Base-by-base conservation (phyloP, 2,797 vertebrate genomes). In the Apodemus agrarius region DNA sequence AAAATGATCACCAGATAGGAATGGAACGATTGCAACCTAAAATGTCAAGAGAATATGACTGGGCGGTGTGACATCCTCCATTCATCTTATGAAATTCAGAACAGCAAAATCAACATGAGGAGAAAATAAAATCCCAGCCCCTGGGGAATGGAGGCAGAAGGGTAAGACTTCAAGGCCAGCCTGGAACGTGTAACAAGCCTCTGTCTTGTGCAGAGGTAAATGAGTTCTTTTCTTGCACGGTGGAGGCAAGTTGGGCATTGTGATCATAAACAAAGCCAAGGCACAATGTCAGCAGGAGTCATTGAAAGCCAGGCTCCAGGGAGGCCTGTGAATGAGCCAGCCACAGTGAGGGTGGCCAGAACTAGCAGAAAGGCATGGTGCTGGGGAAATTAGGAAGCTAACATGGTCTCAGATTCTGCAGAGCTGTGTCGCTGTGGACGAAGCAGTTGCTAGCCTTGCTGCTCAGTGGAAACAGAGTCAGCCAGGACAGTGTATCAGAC, bases 371-470 rank as follows among this genome's bases (percentile, higher is more conserved):
- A 40, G 29, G 6, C 13, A 8, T 2, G 67, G 67, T 9, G 46
- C 9, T 40, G 21, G 87, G 34, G 67, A 43, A 57, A 40, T 6
- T 11, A 0, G 6, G 43, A 29, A 19, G 54, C 7, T 1, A 0
- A 0, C 17, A 43, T 3, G 7, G 6, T 52, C 91, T 57, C 57
- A 34, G 19, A 16, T 1, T 69, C 72, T 13, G 14, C 14, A 81
- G 19, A 29, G 67, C 37, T 0, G 34, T 16, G n/a, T 0, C 3
- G 0, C n/a, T 2, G n/a, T 22, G 61, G 1, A 1, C 3, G 0
- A 69, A 1, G 29, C 46, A 29, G 69, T 31, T 24, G n/a, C 59
- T 4, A 2, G 63, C 49, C 21, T 79, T 1, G 0, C 17, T 21
- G 13, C 46, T 40, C 46, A 1, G 5, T 75, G 1, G 10, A 80